Evolutionary conservation across 2,113 vertebrate genomes (phyloP).

Genomic region (Chlorodrepanis virens): DNA sequence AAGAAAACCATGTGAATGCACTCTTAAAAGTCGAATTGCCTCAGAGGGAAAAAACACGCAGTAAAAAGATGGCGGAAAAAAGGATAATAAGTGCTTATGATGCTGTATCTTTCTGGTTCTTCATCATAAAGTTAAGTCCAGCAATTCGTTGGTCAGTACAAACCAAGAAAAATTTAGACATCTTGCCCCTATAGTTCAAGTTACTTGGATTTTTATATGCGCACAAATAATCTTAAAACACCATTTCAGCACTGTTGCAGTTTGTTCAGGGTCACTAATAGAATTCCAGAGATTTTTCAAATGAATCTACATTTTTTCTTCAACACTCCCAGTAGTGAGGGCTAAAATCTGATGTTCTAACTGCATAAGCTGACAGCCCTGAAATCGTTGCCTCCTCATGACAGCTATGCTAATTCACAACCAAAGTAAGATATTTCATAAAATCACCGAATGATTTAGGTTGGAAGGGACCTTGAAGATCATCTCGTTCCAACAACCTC

Average conservation of each 20-base stretch:
- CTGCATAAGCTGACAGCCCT: neutral
- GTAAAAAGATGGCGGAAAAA: neutral
- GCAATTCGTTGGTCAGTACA: neutral
- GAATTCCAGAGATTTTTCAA: neutral
- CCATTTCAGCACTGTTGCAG: neutral
- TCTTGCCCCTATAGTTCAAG: neutral
- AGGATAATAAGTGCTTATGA: neutral
- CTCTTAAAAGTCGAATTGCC: neutral
- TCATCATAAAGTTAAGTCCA: neutral
- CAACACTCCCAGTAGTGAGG: neutral
- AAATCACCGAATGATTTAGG: neutral
- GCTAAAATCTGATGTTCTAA: neutral
- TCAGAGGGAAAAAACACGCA: neutral
- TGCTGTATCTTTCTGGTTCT: neutral
- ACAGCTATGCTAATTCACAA: neutral
- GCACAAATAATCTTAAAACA: neutral
- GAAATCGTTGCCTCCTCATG: neutral
- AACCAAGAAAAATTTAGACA: neutral
- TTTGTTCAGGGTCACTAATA: neutral
- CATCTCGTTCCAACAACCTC: rapidly evolving
- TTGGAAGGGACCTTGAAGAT: neutral
- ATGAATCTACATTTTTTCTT: neutral
- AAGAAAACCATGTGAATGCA: neutral
- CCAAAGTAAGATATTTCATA: neutral
- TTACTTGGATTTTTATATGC: neutral